Evolutionary conservation across 2,113 vertebrate species (phyloP), one percentile per base, ranked within the genome.

Genomic region (Scalopus aquaticus): DNA sequence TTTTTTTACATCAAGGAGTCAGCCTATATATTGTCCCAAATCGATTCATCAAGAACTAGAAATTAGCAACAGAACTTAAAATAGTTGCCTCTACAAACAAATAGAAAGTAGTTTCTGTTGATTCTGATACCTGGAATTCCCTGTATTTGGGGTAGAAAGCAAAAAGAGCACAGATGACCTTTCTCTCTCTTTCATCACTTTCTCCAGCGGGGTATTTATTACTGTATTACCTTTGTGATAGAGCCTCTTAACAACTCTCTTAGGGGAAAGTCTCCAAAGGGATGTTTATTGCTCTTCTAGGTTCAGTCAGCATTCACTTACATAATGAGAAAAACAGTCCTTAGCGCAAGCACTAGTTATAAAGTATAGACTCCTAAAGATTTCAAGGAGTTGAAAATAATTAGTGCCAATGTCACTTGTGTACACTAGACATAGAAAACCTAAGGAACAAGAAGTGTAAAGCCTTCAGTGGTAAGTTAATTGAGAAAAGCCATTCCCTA

Each of bases 231-330:
- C 28, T 96, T 84, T 12, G 46, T 15, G 28, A 30, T 8, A 26
- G 3, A 11, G 11, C 3, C 56, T 64, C 62, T 46, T 4, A 11
- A 16, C 58, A 84, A 24, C 74, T 93, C 58, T 94, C 95, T 51
- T 26, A 65, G 73, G 93, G 94, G n/a, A 28, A 64, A 62, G 87
- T 90, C 96, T 94, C 93, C 67, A 88, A 85, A 94, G 94, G 77
- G 94, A 88, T 93, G 90, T 90, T 94, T 79, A 91, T 93, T 80
- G 32, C 79, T 94, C 30, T 79, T 84, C 89, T 32, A 9, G 42
- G 22, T 37, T 89, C 42, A 74, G n/a, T 46, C 84, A 74, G 56
- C 2, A 69, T 83, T 88, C 16, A 17, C 24, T 65, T 4, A 19
- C 19, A 46, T 54, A 73, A 90, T 84, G 92, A 95, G 88, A 85